Evolutionary conservation across 2,797 vertebrate genomes (phyloP).

Genomic region (Pseudochirops cupreus): DNA sequence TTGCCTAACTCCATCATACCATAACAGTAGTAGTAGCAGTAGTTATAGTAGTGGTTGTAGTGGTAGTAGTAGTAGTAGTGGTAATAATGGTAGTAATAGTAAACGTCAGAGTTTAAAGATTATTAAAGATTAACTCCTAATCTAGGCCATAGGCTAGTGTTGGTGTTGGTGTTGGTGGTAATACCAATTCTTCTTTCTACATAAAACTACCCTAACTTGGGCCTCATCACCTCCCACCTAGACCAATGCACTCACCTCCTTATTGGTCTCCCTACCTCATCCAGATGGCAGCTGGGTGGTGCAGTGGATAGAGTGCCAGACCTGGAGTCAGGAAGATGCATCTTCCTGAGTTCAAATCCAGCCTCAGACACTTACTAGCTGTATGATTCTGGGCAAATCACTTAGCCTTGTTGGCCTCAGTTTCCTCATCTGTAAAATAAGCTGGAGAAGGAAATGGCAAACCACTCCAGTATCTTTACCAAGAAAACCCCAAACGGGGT

Average conservation of each 20-base stretch:
- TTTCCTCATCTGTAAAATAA: background rate
- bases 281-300: background rate
- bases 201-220: background rate
- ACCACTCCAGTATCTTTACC: background rate
- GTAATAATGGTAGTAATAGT: too few relatives aligned
- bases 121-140: too few relatives aligned
- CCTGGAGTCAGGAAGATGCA: background rate
- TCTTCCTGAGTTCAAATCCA: background rate
- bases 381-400: background rate
- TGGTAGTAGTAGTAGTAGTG: too few relatives aligned
- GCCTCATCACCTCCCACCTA: background rate
- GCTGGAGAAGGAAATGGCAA: background rate
- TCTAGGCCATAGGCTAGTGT: background rate
- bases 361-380: background rate
- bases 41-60: too few relatives aligned
- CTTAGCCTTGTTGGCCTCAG: background rate
- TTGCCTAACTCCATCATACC: background rate
- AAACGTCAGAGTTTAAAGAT: too few relatives aligned
- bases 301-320: background rate
- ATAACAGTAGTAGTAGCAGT: too few relatives aligned
- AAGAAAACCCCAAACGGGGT: background rate
- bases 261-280: background rate
- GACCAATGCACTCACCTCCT: background rate
- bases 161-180: background rate
- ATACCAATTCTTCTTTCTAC: background rate